Percentiles rank a stretch among this genome's conserved stretches.
These are phyloP conservation scores for Bucco capensis DNA, from an alignment of 2,113 vertebrate species.

Conservation along the genomic window DNA sequence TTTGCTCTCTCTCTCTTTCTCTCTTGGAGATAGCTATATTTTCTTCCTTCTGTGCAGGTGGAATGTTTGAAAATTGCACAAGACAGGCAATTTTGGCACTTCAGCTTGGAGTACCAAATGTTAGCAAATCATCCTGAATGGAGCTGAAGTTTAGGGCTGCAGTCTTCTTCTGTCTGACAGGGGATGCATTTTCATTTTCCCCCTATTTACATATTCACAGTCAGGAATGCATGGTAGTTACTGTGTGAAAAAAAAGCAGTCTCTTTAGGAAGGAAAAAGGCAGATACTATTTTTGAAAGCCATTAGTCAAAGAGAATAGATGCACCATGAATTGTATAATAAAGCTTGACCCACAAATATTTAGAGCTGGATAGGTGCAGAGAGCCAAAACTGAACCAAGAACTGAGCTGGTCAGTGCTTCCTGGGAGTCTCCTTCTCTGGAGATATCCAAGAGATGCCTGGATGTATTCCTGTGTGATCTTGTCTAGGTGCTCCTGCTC, in stretches of 20 bases:
- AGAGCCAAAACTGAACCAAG: neutral
- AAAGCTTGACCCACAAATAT: neutral
- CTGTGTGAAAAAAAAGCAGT: slow-evolving; percentile 25
- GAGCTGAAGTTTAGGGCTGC: slow-evolving; percentile 70
- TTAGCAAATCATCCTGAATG: slow-evolving; percentile 75
- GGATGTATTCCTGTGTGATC: too few species aligned
- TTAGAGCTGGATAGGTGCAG: neutral
- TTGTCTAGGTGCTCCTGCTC: too few species aligned
- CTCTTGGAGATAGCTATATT: slow-evolving; percentile 62
- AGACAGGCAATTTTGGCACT: slow-evolving; percentile 74
- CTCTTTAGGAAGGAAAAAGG: slow-evolving; percentile 62
- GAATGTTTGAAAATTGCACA: slow-evolving; percentile 77
- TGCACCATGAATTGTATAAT: neutral
- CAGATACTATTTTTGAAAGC: slow-evolving; percentile 50
- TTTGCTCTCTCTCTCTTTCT: too few species aligned
- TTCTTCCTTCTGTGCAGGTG: slow-evolving; percentile 51
- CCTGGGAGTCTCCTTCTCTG: too few species aligned
- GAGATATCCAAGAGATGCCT: too few species aligned
- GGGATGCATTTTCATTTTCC: slow-evolving; percentile 64
- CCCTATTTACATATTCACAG: slow-evolving; percentile 74
- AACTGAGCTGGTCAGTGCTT: neutral
- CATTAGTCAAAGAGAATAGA: slow-evolving; percentile 6
- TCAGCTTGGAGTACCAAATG: slow-evolving; percentile 71
- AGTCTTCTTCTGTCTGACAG: slow-evolving; percentile 66
- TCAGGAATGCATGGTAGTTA: slow-evolving; percentile 56